Conservation (phyloP, 2,113 vertebrate species). For the Bubo scandiacus region DNA sequence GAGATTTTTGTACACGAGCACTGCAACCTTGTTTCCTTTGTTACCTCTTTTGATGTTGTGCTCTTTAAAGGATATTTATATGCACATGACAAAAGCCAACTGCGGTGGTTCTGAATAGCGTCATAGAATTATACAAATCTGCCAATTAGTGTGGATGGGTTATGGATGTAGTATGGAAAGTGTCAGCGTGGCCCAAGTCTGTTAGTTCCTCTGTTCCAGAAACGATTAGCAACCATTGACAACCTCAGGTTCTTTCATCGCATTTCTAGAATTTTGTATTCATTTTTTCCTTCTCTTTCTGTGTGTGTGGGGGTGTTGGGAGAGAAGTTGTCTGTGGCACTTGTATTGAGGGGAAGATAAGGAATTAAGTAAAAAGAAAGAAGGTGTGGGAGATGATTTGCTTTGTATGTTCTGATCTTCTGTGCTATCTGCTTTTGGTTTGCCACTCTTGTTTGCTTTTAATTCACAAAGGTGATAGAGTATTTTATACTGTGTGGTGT, state of each 20-base stretch:
- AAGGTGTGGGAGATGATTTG: not conserved
- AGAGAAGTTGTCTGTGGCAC: not conserved
- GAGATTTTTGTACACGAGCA: not conserved
- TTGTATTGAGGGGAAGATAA: not conserved
- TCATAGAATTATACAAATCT: not conserved
- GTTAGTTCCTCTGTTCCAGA: not conserved
- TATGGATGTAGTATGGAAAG: not conserved
- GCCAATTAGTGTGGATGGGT: not conserved
- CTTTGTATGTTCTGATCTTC: not conserved
- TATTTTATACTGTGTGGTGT: not conserved
- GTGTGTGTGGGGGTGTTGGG: not conserved
- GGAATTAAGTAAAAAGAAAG: not conserved
- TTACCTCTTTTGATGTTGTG: not conserved
- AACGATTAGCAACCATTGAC: not conserved
- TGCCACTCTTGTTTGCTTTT: not conserved
- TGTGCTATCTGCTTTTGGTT: not conserved
- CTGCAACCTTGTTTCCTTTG: not conserved
- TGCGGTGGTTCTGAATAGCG: accelerated
- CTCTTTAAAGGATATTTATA: not conserved
- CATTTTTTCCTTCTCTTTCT: not conserved
- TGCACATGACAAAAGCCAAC: not conserved
- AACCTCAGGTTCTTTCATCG: not conserved
- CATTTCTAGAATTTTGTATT: not conserved
- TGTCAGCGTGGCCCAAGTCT: not conserved
- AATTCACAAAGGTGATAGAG: not conserved